These are phyloP conservation scores for Mythimna impura DNA, from an alignment of 2,888 invertebrate genomes.

Conservation along the genomic window DNA sequence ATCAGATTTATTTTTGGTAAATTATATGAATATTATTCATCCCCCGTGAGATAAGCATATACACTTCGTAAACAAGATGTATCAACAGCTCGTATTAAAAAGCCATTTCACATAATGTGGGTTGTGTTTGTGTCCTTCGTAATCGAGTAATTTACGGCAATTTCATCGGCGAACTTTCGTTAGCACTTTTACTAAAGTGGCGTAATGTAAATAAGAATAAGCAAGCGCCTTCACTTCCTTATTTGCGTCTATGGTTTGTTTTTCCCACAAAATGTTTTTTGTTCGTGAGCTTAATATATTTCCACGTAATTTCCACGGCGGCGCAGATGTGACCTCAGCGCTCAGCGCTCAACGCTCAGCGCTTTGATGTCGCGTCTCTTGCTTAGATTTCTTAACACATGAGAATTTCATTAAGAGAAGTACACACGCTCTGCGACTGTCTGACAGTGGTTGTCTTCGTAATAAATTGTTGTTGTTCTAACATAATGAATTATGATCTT, in stretches of 20 bases:
- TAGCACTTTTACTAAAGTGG: slow-evolving; percentile 43
- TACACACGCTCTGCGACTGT: slow-evolving; percentile 33
- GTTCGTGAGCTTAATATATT: slow-evolving; percentile 63
- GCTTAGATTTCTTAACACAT: slow-evolving; percentile 65
- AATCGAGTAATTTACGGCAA: slow-evolving; percentile 48
- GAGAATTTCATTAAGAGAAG: slow-evolving; percentile 63
- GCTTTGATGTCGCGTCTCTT: slow-evolving; percentile 67
- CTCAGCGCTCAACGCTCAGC: slow-evolving; percentile 40
- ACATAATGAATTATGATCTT: slow-evolving; percentile 45
- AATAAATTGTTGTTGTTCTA: slow-evolving; percentile 53
- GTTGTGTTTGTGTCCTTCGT: slow-evolving; percentile 35
- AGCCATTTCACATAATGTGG: slow-evolving; percentile 10
- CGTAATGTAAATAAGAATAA: slow-evolving; percentile 50
- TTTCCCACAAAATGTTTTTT: slow-evolving; percentile 60
- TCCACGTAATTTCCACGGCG: slow-evolving; percentile 64
- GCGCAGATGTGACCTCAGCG: slow-evolving; percentile 63
- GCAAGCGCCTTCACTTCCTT: slow-evolving; percentile 50
- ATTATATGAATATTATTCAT: slow-evolving; percentile 16
- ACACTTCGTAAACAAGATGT: slow-evolving; percentile 33
- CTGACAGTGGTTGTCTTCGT: slow-evolving; percentile 52
- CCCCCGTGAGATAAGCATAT: slow-evolving; percentile 7
- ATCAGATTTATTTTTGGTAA: slow-evolving; percentile 46
- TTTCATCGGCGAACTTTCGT: slow-evolving; percentile 35
- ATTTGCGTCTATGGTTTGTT: slow-evolving; percentile 62
- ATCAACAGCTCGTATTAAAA: slow-evolving; percentile 24